These are phyloP conservation scores for Leptinotarsa peninsularis DNA, from an alignment of 2,888 invertebrate genomes.

Conservation along the genomic window DNA sequence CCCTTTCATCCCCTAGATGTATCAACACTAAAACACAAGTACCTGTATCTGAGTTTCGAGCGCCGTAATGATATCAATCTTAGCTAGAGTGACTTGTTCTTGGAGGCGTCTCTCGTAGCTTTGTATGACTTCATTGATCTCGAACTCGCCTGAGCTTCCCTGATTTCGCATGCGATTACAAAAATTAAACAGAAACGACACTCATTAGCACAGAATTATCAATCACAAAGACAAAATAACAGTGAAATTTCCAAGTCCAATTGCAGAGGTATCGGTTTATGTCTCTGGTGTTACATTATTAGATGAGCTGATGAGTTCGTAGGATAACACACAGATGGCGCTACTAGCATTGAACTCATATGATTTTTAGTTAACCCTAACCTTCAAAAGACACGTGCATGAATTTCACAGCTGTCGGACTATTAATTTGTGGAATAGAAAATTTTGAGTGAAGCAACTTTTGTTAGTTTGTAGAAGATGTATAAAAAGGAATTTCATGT, in stretches of 20 bases:
- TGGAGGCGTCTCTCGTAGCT: slow-evolving; percentile 70
- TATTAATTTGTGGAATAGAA: no score
- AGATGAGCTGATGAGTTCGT: no score
- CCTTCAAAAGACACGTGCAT: no score
- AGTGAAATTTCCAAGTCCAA: neutral
- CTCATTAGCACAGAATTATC: slow-evolving; percentile 21
- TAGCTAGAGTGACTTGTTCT: slow-evolving; percentile 74
- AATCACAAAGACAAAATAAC: slow-evolving; percentile 1
- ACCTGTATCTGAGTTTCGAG: slow-evolving; percentile 83
- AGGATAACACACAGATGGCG: no score
- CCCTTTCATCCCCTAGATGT: neutral
- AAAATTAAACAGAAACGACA: slow-evolving; percentile 31
- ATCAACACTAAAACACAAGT: slow-evolving; percentile 51
- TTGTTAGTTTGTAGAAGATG: no score
- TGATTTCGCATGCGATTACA: slow-evolving; percentile 48
- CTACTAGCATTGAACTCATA: no score
- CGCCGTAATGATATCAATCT: slow-evolving; percentile 76
- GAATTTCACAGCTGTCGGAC: no score
- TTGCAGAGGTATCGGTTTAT: neutral
- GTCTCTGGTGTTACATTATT: neutral
- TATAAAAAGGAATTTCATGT: no score
- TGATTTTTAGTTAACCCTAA: no score
- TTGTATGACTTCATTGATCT: slow-evolving; percentile 64
- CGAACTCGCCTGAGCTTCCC: slow-evolving; percentile 63
- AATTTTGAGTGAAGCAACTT: no score